Conservation (phyloP, 2,113 vertebrate species). For the Rhagologus leucostigma region DNA sequence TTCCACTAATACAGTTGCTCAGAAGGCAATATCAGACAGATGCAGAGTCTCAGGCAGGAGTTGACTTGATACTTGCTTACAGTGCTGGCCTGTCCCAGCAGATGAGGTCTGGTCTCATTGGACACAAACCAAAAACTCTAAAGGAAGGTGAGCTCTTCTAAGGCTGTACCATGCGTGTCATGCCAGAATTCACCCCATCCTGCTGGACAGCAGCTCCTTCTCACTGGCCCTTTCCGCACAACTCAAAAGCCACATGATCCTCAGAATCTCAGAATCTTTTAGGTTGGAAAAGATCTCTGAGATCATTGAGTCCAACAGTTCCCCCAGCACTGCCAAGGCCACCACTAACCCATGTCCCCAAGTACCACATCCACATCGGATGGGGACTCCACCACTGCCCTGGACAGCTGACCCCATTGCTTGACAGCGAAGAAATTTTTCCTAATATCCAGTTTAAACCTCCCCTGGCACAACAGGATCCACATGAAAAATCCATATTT, state of each 20-base stretch:
- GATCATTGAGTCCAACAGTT: neutral
- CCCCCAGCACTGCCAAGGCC: neutral
- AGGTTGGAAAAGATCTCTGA: neutral
- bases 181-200: neutral
- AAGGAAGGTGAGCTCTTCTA: neutral
- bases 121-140: neutral
- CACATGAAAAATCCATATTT: neutral
- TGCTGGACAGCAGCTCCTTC: neutral
- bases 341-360: neutral
- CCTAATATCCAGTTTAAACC: neutral
- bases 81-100: neutral
- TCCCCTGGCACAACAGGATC: neutral
- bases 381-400: neutral
- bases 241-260: neutral
- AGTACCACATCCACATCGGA: neutral
- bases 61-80: neutral
- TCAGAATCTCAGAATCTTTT: neutral
- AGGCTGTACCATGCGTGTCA: accelerated
- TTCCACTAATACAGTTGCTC: neutral
- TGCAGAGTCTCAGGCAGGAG: neutral
- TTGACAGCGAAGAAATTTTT: neutral
- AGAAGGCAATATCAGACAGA: neutral
- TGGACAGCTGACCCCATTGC: neutral
- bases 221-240: neutral
- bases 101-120: neutral